These are phyloP conservation scores for Acrocephalus arundinaceus DNA, from an alignment of 2,113 vertebrate genomes.

Conservation along the genomic window DNA sequence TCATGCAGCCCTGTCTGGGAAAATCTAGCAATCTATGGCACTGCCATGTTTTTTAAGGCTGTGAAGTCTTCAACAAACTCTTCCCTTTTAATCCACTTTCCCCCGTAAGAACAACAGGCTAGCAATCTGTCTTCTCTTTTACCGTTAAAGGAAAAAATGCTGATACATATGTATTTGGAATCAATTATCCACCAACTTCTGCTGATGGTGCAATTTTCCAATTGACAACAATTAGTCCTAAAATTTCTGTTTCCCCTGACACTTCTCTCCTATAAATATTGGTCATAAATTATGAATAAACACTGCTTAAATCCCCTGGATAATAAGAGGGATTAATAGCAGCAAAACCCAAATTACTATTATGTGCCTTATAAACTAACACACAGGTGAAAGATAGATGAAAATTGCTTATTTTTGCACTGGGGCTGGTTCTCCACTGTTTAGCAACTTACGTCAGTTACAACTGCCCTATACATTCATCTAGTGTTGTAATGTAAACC, in stretches of 20 bases:
- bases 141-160: not conserved
- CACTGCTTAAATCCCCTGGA: not conserved
- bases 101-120: not conserved
- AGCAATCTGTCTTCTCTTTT: not conserved
- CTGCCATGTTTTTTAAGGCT: not conserved
- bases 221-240: slow-evolving; percentile 28
- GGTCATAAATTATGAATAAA: slow-evolving; percentile 26
- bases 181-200: not conserved
- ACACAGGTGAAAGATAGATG: not conserved
- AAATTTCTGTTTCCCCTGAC: not conserved
- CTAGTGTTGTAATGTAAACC: not conserved
- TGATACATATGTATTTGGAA: not conserved
- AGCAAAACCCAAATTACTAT: slow-evolving; percentile 5
- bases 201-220: slow-evolving; percentile 25
- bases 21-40: not conserved
- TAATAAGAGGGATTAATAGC: slow-evolving; percentile 8
- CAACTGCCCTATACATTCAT: not conserved
- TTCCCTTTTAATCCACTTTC: not conserved
- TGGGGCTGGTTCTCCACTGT: not conserved
- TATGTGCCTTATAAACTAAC: slow-evolving; percentile 22
- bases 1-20: not conserved
- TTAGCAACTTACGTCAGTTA: not conserved
- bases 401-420: not conserved
- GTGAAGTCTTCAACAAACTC: not conserved
- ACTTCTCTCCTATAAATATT: slow-evolving; percentile 3